phyloP scores from a whole-genome alignment of 2,113 vertebrate species.

The Periophthalmus modestus region DNA sequence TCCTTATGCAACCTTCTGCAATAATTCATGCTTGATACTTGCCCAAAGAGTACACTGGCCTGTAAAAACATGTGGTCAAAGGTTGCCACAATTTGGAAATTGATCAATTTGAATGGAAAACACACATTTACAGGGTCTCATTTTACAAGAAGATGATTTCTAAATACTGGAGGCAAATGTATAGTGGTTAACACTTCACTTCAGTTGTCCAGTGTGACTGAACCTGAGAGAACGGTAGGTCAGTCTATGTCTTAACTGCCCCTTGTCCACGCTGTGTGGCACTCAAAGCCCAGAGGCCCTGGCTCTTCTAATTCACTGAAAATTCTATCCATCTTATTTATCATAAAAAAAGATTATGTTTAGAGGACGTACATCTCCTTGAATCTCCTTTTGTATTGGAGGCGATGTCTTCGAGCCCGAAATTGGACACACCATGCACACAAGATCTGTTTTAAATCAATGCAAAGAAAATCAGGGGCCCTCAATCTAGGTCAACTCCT shows the following conservation, averaged over 20 bases:
- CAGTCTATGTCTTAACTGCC: too few relatives aligned
- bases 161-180: neutral
- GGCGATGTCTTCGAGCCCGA: conserved; percentile 56
- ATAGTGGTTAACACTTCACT: neutral
- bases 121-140: neutral
- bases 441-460: conserved; percentile 70
- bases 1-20: neutral
- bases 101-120: neutral
- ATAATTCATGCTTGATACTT: neutral
- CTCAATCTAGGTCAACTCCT: conserved; percentile 49
- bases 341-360: neutral
- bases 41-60: neutral
- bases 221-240: too few relatives aligned
- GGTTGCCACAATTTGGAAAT: neutral
- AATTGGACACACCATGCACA: conserved; percentile 45
- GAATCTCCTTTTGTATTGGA: conserved; percentile 40
- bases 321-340: neutral
- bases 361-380: conserved; percentile 50
- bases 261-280: too few relatives aligned
- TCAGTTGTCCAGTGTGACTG: neutral
- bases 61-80: neutral
- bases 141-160: neutral
- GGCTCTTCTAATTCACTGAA: neutral
- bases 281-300: neutral
- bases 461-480: conserved; percentile 51